Base-by-base conservation (phyloP, 2,797 vertebrate species). In the Falco columbarius region DNA sequence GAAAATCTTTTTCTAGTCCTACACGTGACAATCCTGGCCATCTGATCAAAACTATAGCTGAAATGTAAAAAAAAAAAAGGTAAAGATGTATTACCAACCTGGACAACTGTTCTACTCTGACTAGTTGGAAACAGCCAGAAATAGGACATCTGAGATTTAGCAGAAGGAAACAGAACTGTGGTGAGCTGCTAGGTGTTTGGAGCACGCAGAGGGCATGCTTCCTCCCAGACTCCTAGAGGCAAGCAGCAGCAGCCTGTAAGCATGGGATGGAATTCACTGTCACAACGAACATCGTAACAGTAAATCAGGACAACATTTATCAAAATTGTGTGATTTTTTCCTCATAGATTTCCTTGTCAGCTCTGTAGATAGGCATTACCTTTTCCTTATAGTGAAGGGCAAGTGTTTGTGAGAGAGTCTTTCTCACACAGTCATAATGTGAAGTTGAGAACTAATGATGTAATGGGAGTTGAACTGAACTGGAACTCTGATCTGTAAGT, bases 381-480 rank as follows among this genome's bases (percentile, higher is more conserved):
- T 86, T 71, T 75, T 42, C 29, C 65, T 52, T 77, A 16, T 1
- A 68, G 46, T 26, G 24, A 81, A 77, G 30, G 22, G 54, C 46
- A 74, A 62, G 13, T 70, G 16, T 46, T 76, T 73, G 46, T 46
- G 36, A 70, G 46, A 92, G 7, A 34, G 13, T 23, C 51, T 75
- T 75, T 88, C 82, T 83, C 52, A 65, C 17, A 11, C 17, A 81
- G 49, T 58, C 73, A 42, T 65, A 74, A 72, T 79, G 46, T 89
- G 58, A 86, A 59, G 27, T 5, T 85, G 77, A 91, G 54, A 93
- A 65, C 86, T 89, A 47, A 81, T 92, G 91, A 84, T 74, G 81
- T 90, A 93, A 86, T 42, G 56, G 91, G 47, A 96, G 84, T 46
- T 42, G 58, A 96, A 62, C 74, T 55, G 70, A 91, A 47, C 55